Evolutionary conservation across 2,888 invertebrate genomes (phyloP), one percentile per base, ranked within the genome.

Genomic region (Meganola albula): DNA sequence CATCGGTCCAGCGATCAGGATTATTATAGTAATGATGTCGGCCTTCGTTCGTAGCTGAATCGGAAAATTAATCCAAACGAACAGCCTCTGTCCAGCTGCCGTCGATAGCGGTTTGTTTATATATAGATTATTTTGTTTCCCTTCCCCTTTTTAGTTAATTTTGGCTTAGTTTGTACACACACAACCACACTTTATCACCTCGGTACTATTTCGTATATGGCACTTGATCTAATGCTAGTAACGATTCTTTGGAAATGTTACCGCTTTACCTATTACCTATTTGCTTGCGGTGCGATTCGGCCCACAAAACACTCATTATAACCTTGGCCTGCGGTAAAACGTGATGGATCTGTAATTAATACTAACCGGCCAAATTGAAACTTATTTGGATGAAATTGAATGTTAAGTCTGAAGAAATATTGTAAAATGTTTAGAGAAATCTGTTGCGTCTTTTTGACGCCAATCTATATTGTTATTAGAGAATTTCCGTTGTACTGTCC

Each of bases 171-270:
- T 76, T 71, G 67, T 64, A 74, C 72, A 75, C 80, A 80, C 78
- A 60, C 73, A 76, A 83, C 80, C 82, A 83, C 82, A 80, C 65
- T 78, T 77, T 76, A 74, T 74, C 74, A 73, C 60, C 55, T 68
- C 54, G 53, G 52, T 52, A 57, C 45, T 48, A 50, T 50, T 49
- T 45, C 48, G 44, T 47, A 45, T 61, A 58, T 55, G 48, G 67
- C 75, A 74, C 73, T 57, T 63, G 58, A 59, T 59, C 47, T 60
- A 53, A 53, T 51, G 52, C 57, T 58, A 57, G 57, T 50, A 56
- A 60, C 54, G 55, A 61, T 68, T 72, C 72, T 58, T 56, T 64
- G 57, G 51, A 58, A 68, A 60, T 54, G 44, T 59, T 52, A 53
- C 54, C 53, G 73, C 72, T 77, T 74, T 38, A 31, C n/a, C n/a